A percentile compares a stretch with the other conserved stretches of the same genome.
Evolutionary conservation across 2,888 invertebrate genomes (phyloP).

Genomic region (Yponomeuta plumbellus): DNA sequence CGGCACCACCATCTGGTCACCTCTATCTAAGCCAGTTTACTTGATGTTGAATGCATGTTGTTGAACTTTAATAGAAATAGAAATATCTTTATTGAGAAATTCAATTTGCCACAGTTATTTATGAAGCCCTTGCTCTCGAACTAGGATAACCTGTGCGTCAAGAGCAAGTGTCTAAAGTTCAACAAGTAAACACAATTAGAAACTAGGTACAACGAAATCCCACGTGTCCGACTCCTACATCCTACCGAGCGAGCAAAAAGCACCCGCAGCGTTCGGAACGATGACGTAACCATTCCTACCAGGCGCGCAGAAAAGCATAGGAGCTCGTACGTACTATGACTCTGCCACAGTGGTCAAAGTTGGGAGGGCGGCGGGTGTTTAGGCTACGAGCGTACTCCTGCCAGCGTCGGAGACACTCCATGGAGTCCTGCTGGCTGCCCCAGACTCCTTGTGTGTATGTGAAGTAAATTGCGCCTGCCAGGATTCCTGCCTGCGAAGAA

Average conservation of each 20-base stretch:
- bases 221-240: no score
- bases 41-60: no score
- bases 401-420: conserved; percentile 63
- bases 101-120: no score
- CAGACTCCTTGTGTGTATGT: conserved; percentile 68
- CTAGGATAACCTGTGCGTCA: no score
- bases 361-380: conserved; percentile 59
- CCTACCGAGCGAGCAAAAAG: conserved; percentile 19
- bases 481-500: conserved; percentile 55
- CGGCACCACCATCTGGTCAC: no score
- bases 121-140: no score
- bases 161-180: no score
- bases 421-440: conserved; percentile 63
- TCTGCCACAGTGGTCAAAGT: conserved; percentile 57
- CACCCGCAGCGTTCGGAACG: conserved; percentile 21
- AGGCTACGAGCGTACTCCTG: conserved; percentile 61
- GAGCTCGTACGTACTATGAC: conserved; percentile 52
- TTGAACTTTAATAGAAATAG: no score
- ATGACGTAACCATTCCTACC: conserved; percentile 63
- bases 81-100: no score
- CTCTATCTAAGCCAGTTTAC: no score
- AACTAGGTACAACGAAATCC: no score
- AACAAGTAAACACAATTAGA: no score
- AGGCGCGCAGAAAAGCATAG: conserved; percentile 36
- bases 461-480: conserved; percentile 61